Evolutionary conservation across 1,140 invertebrate species (phyloP).

Genomic region (Druon quercuslanigerum): DNA sequence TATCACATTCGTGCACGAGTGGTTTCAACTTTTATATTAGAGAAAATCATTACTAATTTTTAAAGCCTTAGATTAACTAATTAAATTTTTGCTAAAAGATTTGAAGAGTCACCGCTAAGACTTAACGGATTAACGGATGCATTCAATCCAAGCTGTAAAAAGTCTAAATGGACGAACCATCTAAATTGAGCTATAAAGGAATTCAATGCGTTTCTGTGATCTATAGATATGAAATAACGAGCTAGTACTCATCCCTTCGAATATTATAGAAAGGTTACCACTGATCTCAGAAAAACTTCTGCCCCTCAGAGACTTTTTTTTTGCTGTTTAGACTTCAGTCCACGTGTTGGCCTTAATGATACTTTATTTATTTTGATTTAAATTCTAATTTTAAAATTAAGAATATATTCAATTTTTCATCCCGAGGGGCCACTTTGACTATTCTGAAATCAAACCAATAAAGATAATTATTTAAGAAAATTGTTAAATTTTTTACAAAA

Average conservation of each 20-base stretch:
- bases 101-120: background rate
- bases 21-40: background rate
- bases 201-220: background rate
- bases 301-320: background rate
- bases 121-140: background rate
- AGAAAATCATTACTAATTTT: background rate
- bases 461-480: no score
- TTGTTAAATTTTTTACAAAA: no score
- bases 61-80: no score
- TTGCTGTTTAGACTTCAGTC: background rate
- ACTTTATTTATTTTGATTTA: no score
- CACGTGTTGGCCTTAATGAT: no score
- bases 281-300: conserved; percentile 20
- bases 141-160: background rate
- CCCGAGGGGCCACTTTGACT: no score
- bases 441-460: no score
- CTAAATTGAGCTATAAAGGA: background rate
- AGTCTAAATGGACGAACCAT: background rate
- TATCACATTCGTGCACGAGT: conserved; percentile 18
- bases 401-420: no score
- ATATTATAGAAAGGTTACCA: conserved; percentile 3
- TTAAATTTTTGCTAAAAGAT: no score
- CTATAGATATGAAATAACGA: conserved; percentile 19
- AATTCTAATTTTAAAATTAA: no score
- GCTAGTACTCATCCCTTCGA: conserved; percentile 1